Evolutionary conservation across 1,140 invertebrate species (phyloP), one percentile per base, ranked within the genome.

Genomic region (Heliconius hewitsoni): DNA sequence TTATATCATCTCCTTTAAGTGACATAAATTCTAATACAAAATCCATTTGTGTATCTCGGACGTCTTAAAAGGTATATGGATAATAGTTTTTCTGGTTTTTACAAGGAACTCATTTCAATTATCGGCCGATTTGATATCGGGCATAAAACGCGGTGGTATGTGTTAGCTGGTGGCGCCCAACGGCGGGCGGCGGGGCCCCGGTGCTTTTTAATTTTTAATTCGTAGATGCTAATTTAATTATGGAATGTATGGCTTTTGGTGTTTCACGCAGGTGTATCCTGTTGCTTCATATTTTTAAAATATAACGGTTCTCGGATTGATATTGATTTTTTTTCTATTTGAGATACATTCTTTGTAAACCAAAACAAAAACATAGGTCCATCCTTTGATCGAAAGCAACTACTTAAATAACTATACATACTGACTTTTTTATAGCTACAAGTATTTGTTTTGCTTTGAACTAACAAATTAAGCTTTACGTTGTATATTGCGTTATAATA

Each of bases 1-100:
- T 93, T 92, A 93, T 92, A 91, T 91, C 92, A 93, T 91, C 87
- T 92, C 89, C 87, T 89, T 90, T 93, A 94, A 92, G 93, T 92
- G 91, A 94, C 93, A 94, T 94, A 94, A 94, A 94, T 94, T 94
- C 91, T 94, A 94, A 94, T 94, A 93, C 93, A 93, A 90, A 91
- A 89, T 93, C 93, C 93, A 94, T 93, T 93, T 93, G 91, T 94
- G 91, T 94, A 93, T 94, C 92, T 94, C 91, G 89, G 91, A 91
- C 90, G 88, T 92, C 91, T 93, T 94, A 94, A 94, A 93, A 94
- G 93, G 93, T 91, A 94, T 88, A 82, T 86, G 91, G 89, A 91
- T 94, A 94, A 94, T 94, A 91, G 91, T 93, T 93, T 92, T 92
- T 93, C 90, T 93, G 90, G 90, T 92, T 93, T 94, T 94, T 94